Evolutionary conservation across 2,797 vertebrate genomes (phyloP), one percentile per base, ranked within the genome.

Genomic region (Sebastiscus albofasciatus): DNA sequence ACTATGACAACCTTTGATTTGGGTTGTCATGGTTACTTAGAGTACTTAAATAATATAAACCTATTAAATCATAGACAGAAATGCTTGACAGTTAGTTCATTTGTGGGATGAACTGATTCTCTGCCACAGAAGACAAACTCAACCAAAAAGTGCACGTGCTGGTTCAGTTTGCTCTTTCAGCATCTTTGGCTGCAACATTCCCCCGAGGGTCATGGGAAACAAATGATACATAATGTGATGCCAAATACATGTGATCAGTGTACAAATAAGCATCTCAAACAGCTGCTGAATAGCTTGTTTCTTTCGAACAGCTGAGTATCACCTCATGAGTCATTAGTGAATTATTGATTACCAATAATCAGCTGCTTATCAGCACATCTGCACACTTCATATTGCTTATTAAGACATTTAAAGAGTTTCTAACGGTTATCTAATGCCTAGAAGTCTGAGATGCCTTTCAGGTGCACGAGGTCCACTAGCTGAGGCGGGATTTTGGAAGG

Each of bases 91-190:
- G 18, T n/a, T 39, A 36, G 12, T 34, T 22, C 4, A 26, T 62
- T 42, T 55, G 33, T 36, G 27, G 31, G 60, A 56, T 22, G 64
- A 1, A 39, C 64, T 27, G 13, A 16, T 20, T 36, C 22, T 64
- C n/a, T 34, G 22, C 13, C 20, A 64, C 13, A 73, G 24, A 49
- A 27, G 6, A 56, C 33, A 10, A 11, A 24, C 11, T 69, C 18
- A 24, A 39, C 52, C 52, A 52, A 20, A 65, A 61, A 79, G 76
- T 79, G 72, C 71, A 36, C 16, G 39, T 75, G 71, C 75, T 69
- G 11, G 54, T 75, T 73, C 16, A 42, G 6, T 71, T 52, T 52
- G 31, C 55, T 54, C 29, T 55, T 29, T 77, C 11, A 54, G 42
- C 56, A n/a, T 71, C 60, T 81, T 62, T 67, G 69, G 56, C 64